Evolutionary conservation across 2,113 vertebrate genomes (phyloP).

Genomic region (Odocoileus hemionus): DNA sequence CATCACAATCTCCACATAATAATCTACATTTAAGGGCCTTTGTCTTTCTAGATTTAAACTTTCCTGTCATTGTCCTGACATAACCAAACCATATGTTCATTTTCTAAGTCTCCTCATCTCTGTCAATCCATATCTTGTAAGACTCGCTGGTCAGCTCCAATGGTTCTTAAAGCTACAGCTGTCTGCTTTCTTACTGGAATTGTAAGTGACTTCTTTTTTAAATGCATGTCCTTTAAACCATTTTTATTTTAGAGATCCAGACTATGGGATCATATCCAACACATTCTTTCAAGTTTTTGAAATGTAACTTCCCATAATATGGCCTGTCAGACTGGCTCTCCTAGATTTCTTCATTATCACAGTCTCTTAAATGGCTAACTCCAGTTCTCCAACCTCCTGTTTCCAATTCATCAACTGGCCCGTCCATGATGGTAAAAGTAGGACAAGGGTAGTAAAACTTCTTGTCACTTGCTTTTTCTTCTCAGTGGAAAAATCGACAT

Average conservation of each 20-base stretch:
- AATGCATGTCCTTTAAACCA: not conserved
- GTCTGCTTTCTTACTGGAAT: not conserved
- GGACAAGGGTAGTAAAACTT: not conserved
- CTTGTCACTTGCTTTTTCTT: conserved; percentile 22
- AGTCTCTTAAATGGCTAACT: not conserved
- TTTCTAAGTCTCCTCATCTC: not conserved
- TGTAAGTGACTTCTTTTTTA: not conserved
- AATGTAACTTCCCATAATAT: not conserved
- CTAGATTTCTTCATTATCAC: not conserved
- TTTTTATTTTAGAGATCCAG: not conserved
- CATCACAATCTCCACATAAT: not conserved
- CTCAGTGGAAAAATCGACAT: conserved; percentile 4
- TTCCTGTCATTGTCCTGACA: not conserved
- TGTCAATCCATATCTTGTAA: not conserved
- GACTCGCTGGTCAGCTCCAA: not conserved
- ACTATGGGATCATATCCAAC: not conserved
- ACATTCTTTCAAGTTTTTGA: not conserved
- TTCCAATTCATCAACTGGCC: not conserved
- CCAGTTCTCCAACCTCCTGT: not conserved
- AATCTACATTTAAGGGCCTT: not conserved
- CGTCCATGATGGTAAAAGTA: not conserved
- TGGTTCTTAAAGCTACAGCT: not conserved
- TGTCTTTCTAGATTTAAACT: not conserved
- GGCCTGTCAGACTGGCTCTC: not conserved
- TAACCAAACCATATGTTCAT: not conserved